A percentile compares a stretch with the other conserved stretches of the same genome.
Evolutionary conservation across 2,113 vertebrate species (phyloP).

Genomic region (Melozone crissalis): DNA sequence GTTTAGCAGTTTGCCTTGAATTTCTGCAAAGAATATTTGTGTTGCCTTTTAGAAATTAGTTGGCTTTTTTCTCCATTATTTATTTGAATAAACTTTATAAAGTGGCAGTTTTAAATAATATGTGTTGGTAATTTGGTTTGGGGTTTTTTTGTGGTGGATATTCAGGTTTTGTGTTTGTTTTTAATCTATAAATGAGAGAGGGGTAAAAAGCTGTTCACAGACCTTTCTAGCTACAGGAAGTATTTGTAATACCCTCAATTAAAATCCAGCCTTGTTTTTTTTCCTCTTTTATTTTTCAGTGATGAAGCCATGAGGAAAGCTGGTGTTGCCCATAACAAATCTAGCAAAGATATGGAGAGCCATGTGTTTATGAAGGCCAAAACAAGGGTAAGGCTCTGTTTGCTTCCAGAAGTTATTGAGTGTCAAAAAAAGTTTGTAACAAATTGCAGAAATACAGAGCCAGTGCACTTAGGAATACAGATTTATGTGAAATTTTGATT

Average conservation of each 20-base stretch:
- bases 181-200: not conserved
- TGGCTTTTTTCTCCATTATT: not conserved
- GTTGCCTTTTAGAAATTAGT: not conserved
- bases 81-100: not conserved
- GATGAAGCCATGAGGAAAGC: slow-evolving; percentile 97
- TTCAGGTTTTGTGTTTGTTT: not conserved
- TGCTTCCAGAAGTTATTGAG: not conserved
- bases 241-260: not conserved
- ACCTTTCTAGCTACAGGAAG: not conserved
- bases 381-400: slow-evolving; percentile 82
- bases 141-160: not conserved
- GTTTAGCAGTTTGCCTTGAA: not conserved
- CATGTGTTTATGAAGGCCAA: slow-evolving; percentile 97
- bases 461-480: not conserved
- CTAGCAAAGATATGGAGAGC: slow-evolving; percentile 96
- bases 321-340: slow-evolving; percentile 90
- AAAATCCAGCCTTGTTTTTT: not conserved
- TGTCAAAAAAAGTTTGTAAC: not conserved
- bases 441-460: not conserved
- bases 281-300: slow-evolving; percentile 69
- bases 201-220: not conserved
- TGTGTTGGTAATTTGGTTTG: not conserved
- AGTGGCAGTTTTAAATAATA: not conserved
- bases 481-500: not conserved
- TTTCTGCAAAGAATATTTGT: not conserved